phyloP scores from a whole-genome alignment of 2,113 vertebrate genomes.

The Boulengeromyrus knoepffleri region DNA sequence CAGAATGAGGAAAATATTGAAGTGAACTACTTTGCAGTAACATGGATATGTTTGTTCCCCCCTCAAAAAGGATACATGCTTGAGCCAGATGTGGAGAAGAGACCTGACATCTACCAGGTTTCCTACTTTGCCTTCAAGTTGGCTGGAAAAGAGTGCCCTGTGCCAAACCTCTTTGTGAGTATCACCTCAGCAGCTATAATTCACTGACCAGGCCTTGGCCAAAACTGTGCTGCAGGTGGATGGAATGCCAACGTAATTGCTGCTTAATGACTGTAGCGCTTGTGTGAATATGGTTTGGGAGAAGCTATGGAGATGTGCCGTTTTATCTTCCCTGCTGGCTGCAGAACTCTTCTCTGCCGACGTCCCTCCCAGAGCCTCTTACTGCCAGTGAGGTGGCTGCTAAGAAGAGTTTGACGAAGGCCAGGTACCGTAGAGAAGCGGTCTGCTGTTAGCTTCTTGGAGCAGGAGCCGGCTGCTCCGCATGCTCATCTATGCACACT shows the following conservation, averaged over 20 bases:
- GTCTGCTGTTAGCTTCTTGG: neutral
- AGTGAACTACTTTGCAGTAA: neutral
- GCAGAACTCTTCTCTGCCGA: conserved; percentile 82
- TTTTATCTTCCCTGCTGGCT: conserved; percentile 11
- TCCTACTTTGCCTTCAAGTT: conserved; percentile 92
- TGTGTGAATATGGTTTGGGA: neutral
- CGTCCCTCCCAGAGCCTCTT: conserved; percentile 83
- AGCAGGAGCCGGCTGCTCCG: neutral
- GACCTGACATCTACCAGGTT: conserved; percentile 95
- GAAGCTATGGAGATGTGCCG: neutral
- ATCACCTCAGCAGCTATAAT: neutral
- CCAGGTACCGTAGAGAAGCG: conserved; percentile 65
- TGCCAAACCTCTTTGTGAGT: conserved; percentile 94
- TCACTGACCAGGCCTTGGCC: neutral
- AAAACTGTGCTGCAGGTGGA: neutral
- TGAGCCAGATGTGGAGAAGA: conserved; percentile 84
- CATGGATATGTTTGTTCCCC: neutral
- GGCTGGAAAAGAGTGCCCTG: conserved; percentile 83
- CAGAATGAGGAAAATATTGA: neutral
- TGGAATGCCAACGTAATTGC: neutral
- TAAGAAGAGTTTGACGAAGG: conserved; percentile 90
- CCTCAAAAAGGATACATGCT: conserved; percentile 84
- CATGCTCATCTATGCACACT: neutral
- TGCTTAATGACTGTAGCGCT: neutral
- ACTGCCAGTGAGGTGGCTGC: conserved; percentile 91